Evolutionary conservation across 2,113 vertebrate genomes (phyloP), one percentile per base, ranked within the genome.

Genomic region (Conger conger): DNA sequence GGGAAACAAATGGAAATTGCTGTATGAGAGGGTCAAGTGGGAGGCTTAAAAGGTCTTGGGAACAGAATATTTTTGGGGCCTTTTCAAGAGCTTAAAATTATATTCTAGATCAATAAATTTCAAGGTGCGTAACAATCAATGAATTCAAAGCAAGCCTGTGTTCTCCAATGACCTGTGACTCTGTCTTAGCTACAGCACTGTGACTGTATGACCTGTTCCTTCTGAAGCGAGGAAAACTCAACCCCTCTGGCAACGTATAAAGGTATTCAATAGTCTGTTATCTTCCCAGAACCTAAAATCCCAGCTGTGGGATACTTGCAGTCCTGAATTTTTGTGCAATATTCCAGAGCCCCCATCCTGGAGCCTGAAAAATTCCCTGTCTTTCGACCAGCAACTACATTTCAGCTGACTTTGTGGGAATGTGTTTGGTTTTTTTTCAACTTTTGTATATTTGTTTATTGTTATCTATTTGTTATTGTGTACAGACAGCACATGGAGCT

Each of bases 391-490:
- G 76, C 33, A 15, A 38, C 76, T 38, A 30, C n/a, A 73, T 73
- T 73, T 38, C 9, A 5, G 76, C 40, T 81, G 82, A 80, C 73
- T 82, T 80, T 83, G 57, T 88, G 84, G 63, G 84, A 86, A 90
- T 84, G 82, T 91, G 89, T 89, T 92, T 92, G 92, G 91, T 90
- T 88, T 90, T 87, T 85, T 87, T 87, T 88, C 40, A 4, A 6
- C 83, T 57, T 86, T 73, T 88, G 89, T 91, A 82, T 89, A 86
- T 92, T 93, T 93, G 89, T 93, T 91, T 91, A 86, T 89, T 80
- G 83, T 92, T 93, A 92, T 94, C 93, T 92, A 89, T 93, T 93
- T 93, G 89, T 92, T 92, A 93, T 93, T 93, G 91, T 86, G 85
- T 38, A 37, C 86, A 92, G 92, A 93, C 92, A 92, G 88, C 93